A percentile compares a stretch with the other conserved stretches of the same genome.
Conservation (phyloP, 2,113 vertebrate genomes). For the Lichenostomus cassidix region DNA sequence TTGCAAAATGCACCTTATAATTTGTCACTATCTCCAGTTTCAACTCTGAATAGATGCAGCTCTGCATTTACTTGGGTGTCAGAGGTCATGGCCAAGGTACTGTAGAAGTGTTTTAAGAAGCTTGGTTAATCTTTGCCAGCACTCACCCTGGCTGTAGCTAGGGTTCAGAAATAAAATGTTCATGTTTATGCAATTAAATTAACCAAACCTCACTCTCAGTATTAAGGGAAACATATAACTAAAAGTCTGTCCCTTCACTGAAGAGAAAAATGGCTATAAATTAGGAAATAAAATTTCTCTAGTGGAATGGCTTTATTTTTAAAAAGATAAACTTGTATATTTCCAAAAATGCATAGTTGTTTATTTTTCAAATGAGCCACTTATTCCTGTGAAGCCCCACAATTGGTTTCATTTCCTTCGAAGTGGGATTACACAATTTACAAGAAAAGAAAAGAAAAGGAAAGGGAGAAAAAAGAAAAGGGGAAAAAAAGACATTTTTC, state of each 20-base stretch:
- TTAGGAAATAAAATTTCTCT: neutral
- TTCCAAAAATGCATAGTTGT: neutral
- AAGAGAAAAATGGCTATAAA: neutral
- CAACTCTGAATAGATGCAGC: neutral
- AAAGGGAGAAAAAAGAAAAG: accelerated
- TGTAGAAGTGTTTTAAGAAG: neutral
- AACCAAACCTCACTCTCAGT: neutral
- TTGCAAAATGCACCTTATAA: neutral
- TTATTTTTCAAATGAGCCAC: neutral
- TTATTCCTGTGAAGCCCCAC: neutral
- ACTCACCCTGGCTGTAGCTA: neutral
- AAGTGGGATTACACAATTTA: neutral
- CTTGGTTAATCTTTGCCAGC: neutral
- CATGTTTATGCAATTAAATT: neutral
- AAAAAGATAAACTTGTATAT: neutral
- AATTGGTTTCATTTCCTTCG: neutral
- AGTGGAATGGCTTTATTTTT: neutral
- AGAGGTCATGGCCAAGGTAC: neutral
- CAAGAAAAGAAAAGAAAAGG: neutral
- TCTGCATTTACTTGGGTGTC: neutral
- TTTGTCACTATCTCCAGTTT: neutral
- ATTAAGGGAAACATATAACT: neutral
- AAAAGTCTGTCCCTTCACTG: neutral
- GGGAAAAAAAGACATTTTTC: neutral
- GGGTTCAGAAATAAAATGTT: neutral